phyloP scores from a whole-genome alignment of 2,888 invertebrate genomes.

The Periphyllus acericola region DNA sequence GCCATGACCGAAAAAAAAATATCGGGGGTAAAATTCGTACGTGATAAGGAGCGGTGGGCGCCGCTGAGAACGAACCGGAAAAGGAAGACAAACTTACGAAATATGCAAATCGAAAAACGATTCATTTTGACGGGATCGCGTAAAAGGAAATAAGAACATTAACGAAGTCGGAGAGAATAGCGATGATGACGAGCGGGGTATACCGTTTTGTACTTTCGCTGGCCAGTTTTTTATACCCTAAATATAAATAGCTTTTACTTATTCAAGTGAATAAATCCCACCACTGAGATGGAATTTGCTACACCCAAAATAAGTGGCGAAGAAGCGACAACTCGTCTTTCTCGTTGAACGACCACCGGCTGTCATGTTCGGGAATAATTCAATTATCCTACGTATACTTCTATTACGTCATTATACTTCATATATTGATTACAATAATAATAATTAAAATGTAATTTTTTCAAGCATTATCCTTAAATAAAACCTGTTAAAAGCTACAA shows the following conservation, averaged over 20 bases:
- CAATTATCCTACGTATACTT: not conserved
- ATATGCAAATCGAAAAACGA: constrained; percentile 27
- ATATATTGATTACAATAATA: not conserved
- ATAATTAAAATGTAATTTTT: not conserved
- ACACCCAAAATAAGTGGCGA: not conserved
- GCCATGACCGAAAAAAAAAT: not conserved
- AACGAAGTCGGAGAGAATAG: not conserved
- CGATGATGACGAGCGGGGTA: not conserved
- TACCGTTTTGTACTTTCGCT: not conserved
- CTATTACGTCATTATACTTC: not conserved
- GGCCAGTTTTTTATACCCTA: too few relatives aligned
- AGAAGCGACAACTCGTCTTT: not conserved
- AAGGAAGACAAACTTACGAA: not conserved
- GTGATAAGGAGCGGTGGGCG: not conserved
- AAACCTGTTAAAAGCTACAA: constrained; percentile 16
- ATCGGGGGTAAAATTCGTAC: not conserved
- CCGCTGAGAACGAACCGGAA: not conserved
- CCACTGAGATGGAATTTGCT: not conserved
- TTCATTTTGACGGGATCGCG: not conserved
- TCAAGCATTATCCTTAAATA: not conserved
- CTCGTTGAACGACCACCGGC: not conserved
- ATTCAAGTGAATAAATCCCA: not conserved
- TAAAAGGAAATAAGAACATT: not conserved
- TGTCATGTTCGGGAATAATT: not conserved
- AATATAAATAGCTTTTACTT: not conserved